A percentile compares a stretch with the other conserved stretches of the same genome.
phyloP scores from a whole-genome alignment of 2,888 invertebrate species.

The Synanthedon formicaeformis region DNA sequence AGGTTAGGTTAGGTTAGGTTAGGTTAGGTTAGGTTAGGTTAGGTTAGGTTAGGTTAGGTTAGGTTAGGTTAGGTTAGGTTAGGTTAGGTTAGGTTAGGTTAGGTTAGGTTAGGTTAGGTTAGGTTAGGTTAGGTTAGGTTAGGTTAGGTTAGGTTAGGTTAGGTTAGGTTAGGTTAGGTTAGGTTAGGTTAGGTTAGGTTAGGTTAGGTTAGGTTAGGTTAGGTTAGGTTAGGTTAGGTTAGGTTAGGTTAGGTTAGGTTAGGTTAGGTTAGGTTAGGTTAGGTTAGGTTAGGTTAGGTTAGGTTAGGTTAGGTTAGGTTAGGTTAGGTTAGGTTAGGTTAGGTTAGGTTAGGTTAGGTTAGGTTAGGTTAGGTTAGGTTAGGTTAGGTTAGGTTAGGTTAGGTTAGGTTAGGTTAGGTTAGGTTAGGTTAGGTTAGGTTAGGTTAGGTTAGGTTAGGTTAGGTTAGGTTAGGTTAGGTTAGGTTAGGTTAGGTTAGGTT shows the following conservation, averaged over 20 bases:
- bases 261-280: slow-evolving; percentile 13
- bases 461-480: too few relatives aligned
- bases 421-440: too few relatives aligned
- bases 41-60: slow-evolving; percentile 9
- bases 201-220: slow-evolving; percentile 12
- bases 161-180: background rate
- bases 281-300: slow-evolving; percentile 14
- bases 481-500: background rate
- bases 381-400: slow-evolving; percentile 1
- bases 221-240: slow-evolving; percentile 17
- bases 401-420: too few relatives aligned
- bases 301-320: slow-evolving; percentile 3
- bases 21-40: too few relatives aligned
- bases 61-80: slow-evolving; percentile 6
- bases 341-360: slow-evolving; percentile 7
- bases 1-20: too few relatives aligned
- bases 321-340: background rate
- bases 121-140: slow-evolving; percentile 6
- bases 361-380: slow-evolving; percentile 9
- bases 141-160: background rate
- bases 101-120: slow-evolving; percentile 13
- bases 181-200: background rate
- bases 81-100: slow-evolving; percentile 4
- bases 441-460: too few relatives aligned
- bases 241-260: slow-evolving; percentile 15